Evolutionary conservation across 2,888 invertebrate species (phyloP).

Genomic region (Lapara coniferarum): DNA sequence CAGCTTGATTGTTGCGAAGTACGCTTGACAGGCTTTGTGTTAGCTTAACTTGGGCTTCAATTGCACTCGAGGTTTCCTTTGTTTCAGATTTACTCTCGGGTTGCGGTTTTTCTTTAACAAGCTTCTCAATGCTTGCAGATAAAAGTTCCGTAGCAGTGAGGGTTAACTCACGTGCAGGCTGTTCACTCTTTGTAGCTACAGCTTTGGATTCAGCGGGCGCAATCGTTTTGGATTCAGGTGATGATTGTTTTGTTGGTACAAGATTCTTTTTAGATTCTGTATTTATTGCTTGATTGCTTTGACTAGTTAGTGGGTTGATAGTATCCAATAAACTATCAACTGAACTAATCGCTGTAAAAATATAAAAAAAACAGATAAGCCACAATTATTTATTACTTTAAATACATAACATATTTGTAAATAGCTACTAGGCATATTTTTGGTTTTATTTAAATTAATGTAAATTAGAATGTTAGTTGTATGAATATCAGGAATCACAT

Average conservation of each 20-base stretch:
- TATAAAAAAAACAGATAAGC: slow-evolving; percentile 1
- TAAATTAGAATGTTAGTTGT: background rate
- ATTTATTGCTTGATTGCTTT: slow-evolving; percentile 57
- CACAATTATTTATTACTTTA: background rate
- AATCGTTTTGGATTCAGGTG: slow-evolving; percentile 49
- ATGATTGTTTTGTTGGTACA: slow-evolving; percentile 45
- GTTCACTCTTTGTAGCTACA: slow-evolving; percentile 54
- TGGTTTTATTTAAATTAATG: background rate
- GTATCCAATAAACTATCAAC: slow-evolving; percentile 70
- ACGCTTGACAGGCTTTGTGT: slow-evolving; percentile 74
- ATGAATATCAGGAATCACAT: too few species aligned
- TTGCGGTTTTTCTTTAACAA: slow-evolving; percentile 61
- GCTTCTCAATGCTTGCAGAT: slow-evolving; percentile 74
- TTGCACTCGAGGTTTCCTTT: slow-evolving; percentile 65
- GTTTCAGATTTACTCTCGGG: slow-evolving; percentile 49
- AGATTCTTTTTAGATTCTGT: slow-evolving; percentile 53
- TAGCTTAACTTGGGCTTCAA: slow-evolving; percentile 76
- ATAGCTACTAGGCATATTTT: background rate
- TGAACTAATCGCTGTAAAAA: slow-evolving; percentile 72
- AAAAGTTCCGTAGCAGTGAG: slow-evolving; percentile 72
- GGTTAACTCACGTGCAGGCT: slow-evolving; percentile 48
- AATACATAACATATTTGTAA: background rate
- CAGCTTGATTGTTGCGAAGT: slow-evolving; percentile 64
- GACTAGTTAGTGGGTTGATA: slow-evolving; percentile 74
- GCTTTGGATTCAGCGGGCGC: slow-evolving; percentile 46